Conservation (phyloP, 2,888 invertebrate species). For the Calameuta pallipes region DNA sequence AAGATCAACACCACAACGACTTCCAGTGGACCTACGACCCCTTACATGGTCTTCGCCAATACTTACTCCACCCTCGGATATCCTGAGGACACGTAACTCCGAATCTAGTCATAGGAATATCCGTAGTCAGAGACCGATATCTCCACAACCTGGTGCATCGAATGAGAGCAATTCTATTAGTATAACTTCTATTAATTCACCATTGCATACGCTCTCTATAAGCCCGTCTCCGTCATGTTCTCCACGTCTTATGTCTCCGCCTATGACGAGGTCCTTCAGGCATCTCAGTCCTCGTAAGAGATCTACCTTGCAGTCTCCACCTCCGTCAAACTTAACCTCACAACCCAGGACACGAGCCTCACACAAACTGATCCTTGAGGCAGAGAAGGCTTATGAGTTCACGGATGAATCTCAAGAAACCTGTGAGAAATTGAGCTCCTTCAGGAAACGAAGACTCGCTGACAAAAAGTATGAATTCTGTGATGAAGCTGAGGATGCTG, state of each 20-base stretch:
- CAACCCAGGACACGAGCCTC: constrained; percentile 55
- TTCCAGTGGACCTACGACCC: constrained; percentile 55
- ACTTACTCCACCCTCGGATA: constrained; percentile 60
- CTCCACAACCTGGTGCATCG: constrained; percentile 58
- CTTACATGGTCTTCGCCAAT: constrained; percentile 52
- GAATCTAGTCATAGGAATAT: constrained; percentile 59
- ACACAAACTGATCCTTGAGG: constrained; percentile 64
- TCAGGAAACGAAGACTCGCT: constrained; percentile 84
- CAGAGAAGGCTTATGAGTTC: constrained; percentile 86
- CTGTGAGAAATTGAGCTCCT: constrained; percentile 87
- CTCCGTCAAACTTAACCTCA: constrained; percentile 44
- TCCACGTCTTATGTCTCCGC: constrained; percentile 61
- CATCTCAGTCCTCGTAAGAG: constrained; percentile 57
- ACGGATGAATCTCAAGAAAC: constrained; percentile 84
- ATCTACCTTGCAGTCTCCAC: constrained; percentile 54
- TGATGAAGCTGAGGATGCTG: constrained; percentile 76
- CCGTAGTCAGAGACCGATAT: constrained; percentile 43
- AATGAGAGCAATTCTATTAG: constrained; percentile 46
- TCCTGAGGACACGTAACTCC: constrained; percentile 59
- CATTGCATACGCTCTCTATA: constrained; percentile 56
- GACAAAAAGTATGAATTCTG: constrained; percentile 94
- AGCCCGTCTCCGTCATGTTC: constrained; percentile 58
- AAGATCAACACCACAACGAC: constrained; percentile 59
- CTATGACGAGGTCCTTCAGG: constrained; percentile 48
- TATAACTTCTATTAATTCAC: constrained; percentile 55